These are phyloP conservation scores for Gymnothorax javanicus DNA, from an alignment of 2,797 vertebrate genomes.

Conservation along the genomic window DNA sequence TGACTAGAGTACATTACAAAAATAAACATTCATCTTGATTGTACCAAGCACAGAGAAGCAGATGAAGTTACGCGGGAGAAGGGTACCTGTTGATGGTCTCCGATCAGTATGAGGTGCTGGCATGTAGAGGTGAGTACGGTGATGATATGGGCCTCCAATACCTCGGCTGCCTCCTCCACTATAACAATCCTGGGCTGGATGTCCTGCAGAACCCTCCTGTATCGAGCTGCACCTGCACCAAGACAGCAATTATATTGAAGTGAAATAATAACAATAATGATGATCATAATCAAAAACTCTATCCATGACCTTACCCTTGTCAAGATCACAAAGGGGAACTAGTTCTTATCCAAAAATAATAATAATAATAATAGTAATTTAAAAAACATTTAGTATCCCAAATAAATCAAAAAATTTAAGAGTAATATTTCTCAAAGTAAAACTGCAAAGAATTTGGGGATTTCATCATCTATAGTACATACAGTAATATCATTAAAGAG, in stretches of 20 bases:
- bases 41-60: neutral
- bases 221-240: conserved; percentile 47
- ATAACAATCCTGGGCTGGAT: conserved; percentile 50
- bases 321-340: too few relatives aligned
- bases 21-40: neutral
- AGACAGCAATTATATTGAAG: neutral
- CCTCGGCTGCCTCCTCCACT: conserved; percentile 55
- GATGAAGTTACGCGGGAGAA: neutral
- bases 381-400: too few relatives aligned
- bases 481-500: too few relatives aligned
- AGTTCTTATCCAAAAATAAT: too few relatives aligned
- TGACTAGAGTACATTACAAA: neutral
- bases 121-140: conserved; percentile 46
- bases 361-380: too few relatives aligned
- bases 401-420: too few relatives aligned
- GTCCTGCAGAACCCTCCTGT: conserved; percentile 49
- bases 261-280: neutral
- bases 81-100: conserved; percentile 56
- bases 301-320: too few relatives aligned
- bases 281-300: neutral
- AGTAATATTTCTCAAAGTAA: too few relatives aligned
- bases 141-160: conserved; percentile 55
- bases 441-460: too few relatives aligned
- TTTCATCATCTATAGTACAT: too few relatives aligned
- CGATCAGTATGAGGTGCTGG: conserved; percentile 58